Evolutionary conservation across 1,140 invertebrate genomes (phyloP), one percentile per base, ranked within the genome.

Genomic region (Medauroidea extradentata): DNA sequence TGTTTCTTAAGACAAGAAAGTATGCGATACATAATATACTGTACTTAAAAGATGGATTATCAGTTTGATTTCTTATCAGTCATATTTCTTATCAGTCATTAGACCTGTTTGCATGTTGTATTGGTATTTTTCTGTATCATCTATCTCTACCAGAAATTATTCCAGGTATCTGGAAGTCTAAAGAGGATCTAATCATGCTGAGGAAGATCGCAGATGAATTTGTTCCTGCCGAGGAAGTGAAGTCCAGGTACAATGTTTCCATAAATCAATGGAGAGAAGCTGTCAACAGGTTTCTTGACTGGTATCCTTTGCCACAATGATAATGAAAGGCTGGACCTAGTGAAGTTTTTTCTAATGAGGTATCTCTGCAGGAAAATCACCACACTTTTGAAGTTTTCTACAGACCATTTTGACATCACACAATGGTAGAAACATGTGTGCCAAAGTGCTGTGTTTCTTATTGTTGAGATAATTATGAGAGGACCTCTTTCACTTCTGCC

Each of bases 261-360:
- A 9, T 23, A 8, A 21, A 9, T 18, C 34, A 23, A 9, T 57
- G 56, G 56, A 27, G 24, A 3, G 27, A 49, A 24, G 56, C 56
- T 5, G 43, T 57, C 2, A 11, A 50, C 3, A 27, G 56, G 9
- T 57, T 57, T 24, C 44, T 57, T 1, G n/a, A 49, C 16, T 57
- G 55, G 55, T 57, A 57, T 23, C n/a, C 27, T 7, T 14, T 4
- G 11, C 34, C 5, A 34, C 18, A 1, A 16, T 53, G 69, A 71
- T 1, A 46, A 46, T n/a, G n/a, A n/a, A n/a, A n/a, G n/a, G n/a
- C n/a, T n/a, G n/a, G n/a, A n/a, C n/a, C n/a, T n/a, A n/a, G n/a
- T n/a, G n/a, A n/a, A n/a, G n/a, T n/a, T n/a, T n/a, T n/a, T n/a
- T n/a, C n/a, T n/a, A n/a, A n/a, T n/a, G n/a, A n/a, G n/a, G n/a